A percentile compares a stretch with the other conserved stretches of the same genome.
Conservation (phyloP, 2,113 vertebrate species). For the Cyrtonyx montezumae region DNA sequence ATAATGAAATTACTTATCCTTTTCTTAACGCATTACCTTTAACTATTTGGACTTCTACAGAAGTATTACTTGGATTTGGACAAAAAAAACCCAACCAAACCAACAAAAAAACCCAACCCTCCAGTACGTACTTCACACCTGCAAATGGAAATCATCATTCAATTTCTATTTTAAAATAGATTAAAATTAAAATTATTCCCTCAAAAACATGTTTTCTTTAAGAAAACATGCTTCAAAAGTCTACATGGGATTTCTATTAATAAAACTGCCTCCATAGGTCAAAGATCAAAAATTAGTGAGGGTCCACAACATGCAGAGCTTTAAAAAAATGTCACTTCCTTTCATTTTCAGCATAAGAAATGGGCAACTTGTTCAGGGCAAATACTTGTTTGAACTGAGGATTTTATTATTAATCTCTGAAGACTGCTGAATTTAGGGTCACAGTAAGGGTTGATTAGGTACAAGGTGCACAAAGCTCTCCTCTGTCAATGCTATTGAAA, state of each 20-base stretch:
- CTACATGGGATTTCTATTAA: slow-evolving; percentile 56
- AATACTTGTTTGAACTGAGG: slow-evolving; percentile 99
- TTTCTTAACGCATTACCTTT: neutral
- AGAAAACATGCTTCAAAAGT: slow-evolving; percentile 21
- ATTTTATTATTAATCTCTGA: slow-evolving; percentile 99
- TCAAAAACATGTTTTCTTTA: slow-evolving; percentile 48
- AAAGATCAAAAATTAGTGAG: slow-evolving; percentile 96
- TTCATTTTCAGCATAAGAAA: slow-evolving; percentile 95
- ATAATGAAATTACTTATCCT: neutral
- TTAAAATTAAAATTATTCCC: slow-evolving; percentile 41
- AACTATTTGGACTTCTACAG: neutral
- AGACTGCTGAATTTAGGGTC: slow-evolving; percentile 98
- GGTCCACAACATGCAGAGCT: slow-evolving; percentile 85
- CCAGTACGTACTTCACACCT: neutral
- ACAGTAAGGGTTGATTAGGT: slow-evolving; percentile 99
- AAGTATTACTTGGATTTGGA: neutral
- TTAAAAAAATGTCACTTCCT: slow-evolving; percentile 94
- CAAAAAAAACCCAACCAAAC: neutral
- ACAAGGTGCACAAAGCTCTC: slow-evolving; percentile 98
- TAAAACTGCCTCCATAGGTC: slow-evolving; percentile 83
- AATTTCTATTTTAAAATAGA: slow-evolving; percentile 1
- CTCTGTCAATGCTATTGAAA: slow-evolving; percentile 99
- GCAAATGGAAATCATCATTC: neutral
- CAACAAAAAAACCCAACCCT: neutral
- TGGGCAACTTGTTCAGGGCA: slow-evolving; percentile 98